Conservation (phyloP, 1,140 invertebrate species). For the Papilio polyxenes region DNA sequence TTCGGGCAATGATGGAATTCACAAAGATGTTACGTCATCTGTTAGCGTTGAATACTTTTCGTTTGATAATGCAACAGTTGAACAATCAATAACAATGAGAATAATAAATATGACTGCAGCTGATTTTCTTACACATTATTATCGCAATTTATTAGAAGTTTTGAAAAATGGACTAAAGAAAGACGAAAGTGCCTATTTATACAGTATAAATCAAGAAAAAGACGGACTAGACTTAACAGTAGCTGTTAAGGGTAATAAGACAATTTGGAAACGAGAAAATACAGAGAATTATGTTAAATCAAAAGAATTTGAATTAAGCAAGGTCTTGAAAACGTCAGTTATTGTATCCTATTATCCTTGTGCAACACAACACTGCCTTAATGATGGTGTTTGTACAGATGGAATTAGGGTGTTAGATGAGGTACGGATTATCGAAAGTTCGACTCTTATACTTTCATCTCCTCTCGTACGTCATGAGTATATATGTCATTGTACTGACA, state of each 20-base stretch:
- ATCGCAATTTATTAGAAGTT: conserved; percentile 86
- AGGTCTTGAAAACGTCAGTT: conserved; percentile 81
- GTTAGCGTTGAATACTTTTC: conserved; percentile 90
- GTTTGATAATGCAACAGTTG: conserved; percentile 90
- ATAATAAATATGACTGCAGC: conserved; percentile 87
- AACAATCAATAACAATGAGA: conserved; percentile 90
- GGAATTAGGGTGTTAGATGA: conserved; percentile 85
- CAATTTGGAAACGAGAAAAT: conserved; percentile 83
- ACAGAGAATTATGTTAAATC: conserved; percentile 83
- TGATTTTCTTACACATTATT: conserved; percentile 88
- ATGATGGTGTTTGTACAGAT: conserved; percentile 88
- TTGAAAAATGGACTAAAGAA: conserved; percentile 84
- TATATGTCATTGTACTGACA: conserved; percentile 88
- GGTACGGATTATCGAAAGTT: conserved; percentile 88
- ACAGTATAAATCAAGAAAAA: conserved; percentile 86
- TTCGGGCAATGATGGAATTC: conserved; percentile 93
- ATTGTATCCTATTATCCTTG: conserved; percentile 89
- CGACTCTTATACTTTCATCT: conserved; percentile 89
- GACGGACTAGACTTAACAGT: conserved; percentile 86
- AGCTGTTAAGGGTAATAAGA: conserved; percentile 81
- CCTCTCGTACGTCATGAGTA: conserved; percentile 89
- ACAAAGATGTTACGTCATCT: conserved; percentile 91
- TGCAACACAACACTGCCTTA: conserved; percentile 85
- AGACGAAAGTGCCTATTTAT: conserved; percentile 86
- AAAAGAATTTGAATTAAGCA: conserved; percentile 84